Percentiles rank a stretch among this genome's conserved stretches.
These are phyloP conservation scores for Lutraria rhynchaena DNA, from an alignment of 1,140 invertebrate species.

Conservation along the genomic window DNA sequence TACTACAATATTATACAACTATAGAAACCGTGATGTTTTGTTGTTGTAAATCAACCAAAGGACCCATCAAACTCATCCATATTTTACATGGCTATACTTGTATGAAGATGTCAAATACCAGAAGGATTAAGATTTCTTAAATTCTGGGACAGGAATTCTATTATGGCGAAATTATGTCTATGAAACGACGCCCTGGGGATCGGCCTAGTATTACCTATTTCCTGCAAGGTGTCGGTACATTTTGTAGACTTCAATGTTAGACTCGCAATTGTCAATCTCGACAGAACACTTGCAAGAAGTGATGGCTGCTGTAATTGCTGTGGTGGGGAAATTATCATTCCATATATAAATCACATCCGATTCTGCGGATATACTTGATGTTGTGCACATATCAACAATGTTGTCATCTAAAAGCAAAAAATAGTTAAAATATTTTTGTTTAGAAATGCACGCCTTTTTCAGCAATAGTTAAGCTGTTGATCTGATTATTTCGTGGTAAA, in stretches of 20 bases:
- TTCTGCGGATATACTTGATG: background rate
- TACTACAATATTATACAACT: too few species aligned
- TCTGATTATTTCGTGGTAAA: background rate
- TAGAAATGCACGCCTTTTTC: background rate
- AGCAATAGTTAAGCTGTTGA: background rate
- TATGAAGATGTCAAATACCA: too few species aligned
- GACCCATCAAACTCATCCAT: too few species aligned
- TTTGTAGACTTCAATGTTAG: background rate
- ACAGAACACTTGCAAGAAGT: slow-evolving; percentile 1
- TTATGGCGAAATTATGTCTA: too few species aligned
- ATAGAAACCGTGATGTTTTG: too few species aligned
- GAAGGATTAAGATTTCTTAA: too few species aligned
- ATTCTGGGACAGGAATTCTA: too few species aligned
- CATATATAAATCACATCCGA: background rate
- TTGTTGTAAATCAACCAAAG: too few species aligned
- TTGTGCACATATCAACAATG: slow-evolving; percentile 16
- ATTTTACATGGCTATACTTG: too few species aligned
- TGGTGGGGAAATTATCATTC: background rate
- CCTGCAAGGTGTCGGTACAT: slow-evolving; percentile 22
- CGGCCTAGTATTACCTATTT: slow-evolving; percentile 2
- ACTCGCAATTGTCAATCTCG: slow-evolving; percentile 18
- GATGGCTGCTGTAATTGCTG: background rate
- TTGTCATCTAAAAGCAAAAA: slow-evolving; percentile 4
- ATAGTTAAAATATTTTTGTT: background rate
- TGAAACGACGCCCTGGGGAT: too few species aligned